These are phyloP conservation scores for Plebejus anna DNA, from an alignment of 2,888 invertebrate species.

Conservation along the genomic window DNA sequence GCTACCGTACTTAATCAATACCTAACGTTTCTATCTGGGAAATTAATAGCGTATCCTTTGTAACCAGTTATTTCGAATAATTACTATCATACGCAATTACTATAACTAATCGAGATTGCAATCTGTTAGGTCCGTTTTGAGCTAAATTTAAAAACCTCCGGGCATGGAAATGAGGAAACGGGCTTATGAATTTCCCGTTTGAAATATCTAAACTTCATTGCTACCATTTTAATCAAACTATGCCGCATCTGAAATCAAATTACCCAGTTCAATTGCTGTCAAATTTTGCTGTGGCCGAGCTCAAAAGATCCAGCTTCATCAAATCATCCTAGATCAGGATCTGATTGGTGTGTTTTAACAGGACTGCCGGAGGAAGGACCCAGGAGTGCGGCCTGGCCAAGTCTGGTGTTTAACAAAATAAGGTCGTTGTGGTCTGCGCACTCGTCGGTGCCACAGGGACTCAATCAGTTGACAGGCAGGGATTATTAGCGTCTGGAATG, in stretches of 20 bases:
- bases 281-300: background rate
- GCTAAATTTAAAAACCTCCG: background rate
- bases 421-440: conserved; percentile 92
- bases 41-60: conserved; percentile 53
- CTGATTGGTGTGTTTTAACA: conserved; percentile 49
- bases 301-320: background rate
- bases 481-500: conserved; percentile 50
- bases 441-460: conserved; percentile 86
- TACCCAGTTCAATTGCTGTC: background rate
- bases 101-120: conserved; percentile 28
- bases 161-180: background rate
- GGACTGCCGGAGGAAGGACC: conserved; percentile 74
- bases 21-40: conserved; percentile 57
- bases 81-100: conserved; percentile 35
- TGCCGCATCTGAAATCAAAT: background rate
- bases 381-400: conserved; percentile 82
- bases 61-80: conserved; percentile 45
- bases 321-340: background rate
- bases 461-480: conserved; percentile 89
- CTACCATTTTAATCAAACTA: background rate
- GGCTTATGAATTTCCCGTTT: background rate
- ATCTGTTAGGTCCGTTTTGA: background rate
- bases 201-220: background rate
- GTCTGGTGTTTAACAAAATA: conserved; percentile 91
- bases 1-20: conserved; percentile 52